Evolutionary conservation across 2,888 invertebrate genomes (phyloP).

Genomic region (Megastigmus dorsalis): DNA sequence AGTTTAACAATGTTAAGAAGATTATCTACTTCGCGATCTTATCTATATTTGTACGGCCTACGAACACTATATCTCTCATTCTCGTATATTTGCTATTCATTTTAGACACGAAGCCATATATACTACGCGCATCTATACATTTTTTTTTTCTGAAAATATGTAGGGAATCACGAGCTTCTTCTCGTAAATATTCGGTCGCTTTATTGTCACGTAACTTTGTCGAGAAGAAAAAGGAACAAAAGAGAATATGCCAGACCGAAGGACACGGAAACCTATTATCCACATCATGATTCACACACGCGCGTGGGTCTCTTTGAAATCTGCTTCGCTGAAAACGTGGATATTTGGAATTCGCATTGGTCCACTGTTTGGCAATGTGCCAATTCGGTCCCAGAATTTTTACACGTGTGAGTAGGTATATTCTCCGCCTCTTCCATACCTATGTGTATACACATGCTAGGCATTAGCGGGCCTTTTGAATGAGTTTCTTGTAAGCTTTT

Average conservation of each 20-base stretch:
- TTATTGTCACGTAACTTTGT: background rate
- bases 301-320: background rate
- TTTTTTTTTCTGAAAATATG: no score
- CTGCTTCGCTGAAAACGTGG: no score
- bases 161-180: no score
- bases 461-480: conserved; percentile 16
- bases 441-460: background rate
- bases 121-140: no score
- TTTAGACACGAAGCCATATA: background rate
- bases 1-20: background rate
- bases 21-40: background rate
- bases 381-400: background rate
- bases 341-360: conserved; percentile 11
- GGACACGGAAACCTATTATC: background rate
- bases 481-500: background rate
- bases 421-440: conserved; percentile 4
- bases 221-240: background rate
- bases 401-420: no score
- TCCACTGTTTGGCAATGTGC: background rate
- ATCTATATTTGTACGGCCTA: background rate
- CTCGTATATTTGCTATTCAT: background rate
- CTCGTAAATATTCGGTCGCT: background rate
- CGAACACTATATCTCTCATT: background rate
- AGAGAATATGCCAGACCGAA: no score
- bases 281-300: background rate